Base-by-base conservation (phyloP, 2,113 vertebrate genomes). In the Camelus dromedarius region DNA sequence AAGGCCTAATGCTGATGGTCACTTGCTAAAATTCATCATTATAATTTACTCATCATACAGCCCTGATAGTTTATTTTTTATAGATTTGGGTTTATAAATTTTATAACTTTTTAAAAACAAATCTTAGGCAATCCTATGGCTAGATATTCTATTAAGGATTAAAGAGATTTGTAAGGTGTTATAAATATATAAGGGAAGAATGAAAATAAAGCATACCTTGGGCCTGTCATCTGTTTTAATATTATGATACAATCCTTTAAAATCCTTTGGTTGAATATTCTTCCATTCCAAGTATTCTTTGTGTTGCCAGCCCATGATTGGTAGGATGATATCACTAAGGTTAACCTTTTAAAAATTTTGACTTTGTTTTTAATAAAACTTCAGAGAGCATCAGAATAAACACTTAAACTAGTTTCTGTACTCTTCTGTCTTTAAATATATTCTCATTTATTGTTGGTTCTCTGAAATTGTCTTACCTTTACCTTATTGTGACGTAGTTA, bases 211-310 rank as follows among this genome's bases (percentile, higher is more conserved):
- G 64, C 72, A 35, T 76, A 35, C 72, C 35, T 54, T 76, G 54
- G 56, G 8, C 35, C 81, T 92, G 2, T 28, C 30, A 3, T 66
- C n/a, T 84, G 3, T 84, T 91, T 89, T 60, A 42, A 58, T 92
- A 56, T 28, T 96, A 46, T 72, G 77, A 64, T 92, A 22, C 66
- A 95, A 30, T 80, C 46, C 58, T 58, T 89, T 86, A 93, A 96
- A 96, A 48, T 60, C 15, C 20, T 97, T 72, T 79, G 66, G 84
- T 96, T 92, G 67, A 54, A 32, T 67, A 0, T n/a, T 32, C 15
- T 30, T n/a, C 7, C 18, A 48, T 96, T 46, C 81, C n/a, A 18
- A 19, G 72, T 79, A 79, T 92, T 94, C 10, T 26, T 93, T 69
- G 3, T 75, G 7, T 62, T 89, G 38, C 38, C 56, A 94, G 42